Evolutionary conservation across 37 sponge, comb jelly and placozoan genomes (phyloP).

Genomic region (Dysidea cf. avara): DNA sequence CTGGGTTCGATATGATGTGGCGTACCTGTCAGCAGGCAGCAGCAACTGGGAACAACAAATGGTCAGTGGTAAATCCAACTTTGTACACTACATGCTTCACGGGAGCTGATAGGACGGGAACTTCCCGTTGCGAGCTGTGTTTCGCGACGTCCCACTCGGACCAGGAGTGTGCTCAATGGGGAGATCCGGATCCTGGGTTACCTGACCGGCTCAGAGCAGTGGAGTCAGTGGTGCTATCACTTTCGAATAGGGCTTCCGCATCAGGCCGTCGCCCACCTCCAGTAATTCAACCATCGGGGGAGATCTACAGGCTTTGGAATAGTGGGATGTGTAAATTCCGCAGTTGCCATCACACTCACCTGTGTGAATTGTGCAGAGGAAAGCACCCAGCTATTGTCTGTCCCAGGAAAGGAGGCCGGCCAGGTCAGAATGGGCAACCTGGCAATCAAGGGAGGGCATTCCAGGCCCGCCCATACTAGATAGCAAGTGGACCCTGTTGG

Average conservation of each 20-base stretch:
- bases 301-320: not conserved
- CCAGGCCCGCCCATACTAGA: too few species aligned
- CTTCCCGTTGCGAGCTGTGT: constrained; percentile 5
- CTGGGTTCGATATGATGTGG: constrained; percentile 33
- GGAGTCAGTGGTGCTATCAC: too few species aligned
- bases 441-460: too few species aligned
- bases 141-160: not conserved
- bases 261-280: too few species aligned
- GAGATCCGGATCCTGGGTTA: constrained; percentile 3
- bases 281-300: not conserved
- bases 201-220: constrained; percentile 3
- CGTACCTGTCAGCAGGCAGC: constrained; percentile 30
- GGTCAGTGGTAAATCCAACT: constrained; percentile 20
- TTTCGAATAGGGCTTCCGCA: too few species aligned
- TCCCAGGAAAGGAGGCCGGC: too few species aligned
- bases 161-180: constrained; percentile 13
- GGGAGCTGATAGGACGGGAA: not conserved
- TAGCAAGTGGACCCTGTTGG: too few species aligned
- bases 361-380: too few species aligned
- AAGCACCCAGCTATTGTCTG: too few species aligned
- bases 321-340: too few species aligned
- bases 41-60: not conserved
- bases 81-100: constrained; percentile 20
- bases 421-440: too few species aligned
- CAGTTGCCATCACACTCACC: too few species aligned